Percentiles rank a stretch among this genome's conserved stretches.
Evolutionary conservation across 2,797 vertebrate genomes (phyloP).

Genomic region (Sylvia borin): DNA sequence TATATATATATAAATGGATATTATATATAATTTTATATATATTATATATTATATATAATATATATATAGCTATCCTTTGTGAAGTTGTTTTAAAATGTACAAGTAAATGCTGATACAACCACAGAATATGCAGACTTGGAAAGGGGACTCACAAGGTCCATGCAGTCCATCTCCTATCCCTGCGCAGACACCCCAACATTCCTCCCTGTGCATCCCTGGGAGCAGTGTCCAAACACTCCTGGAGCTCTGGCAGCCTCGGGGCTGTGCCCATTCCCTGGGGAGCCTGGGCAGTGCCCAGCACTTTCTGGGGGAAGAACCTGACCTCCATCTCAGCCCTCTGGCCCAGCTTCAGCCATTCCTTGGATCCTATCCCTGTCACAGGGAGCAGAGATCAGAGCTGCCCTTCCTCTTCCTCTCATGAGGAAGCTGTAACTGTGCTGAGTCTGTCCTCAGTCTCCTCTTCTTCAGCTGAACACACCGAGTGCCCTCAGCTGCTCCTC

Average conservation of each 20-base stretch:
- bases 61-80: background rate
- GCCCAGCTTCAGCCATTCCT: background rate
- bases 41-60: too few relatives aligned
- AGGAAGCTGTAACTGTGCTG: too few relatives aligned
- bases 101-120: background rate
- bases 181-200: background rate
- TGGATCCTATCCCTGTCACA: background rate
- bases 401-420: background rate
- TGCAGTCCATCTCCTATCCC: rapidly evolving
- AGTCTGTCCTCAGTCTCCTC: background rate
- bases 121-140: background rate
- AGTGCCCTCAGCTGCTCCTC: background rate
- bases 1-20: background rate
- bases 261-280: background rate
- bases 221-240: rapidly evolving
- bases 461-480: background rate
- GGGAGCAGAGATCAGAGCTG: background rate
- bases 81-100: background rate
- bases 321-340: background rate
- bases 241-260: background rate
- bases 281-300: background rate
- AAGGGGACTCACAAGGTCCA: rapidly evolving
- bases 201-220: background rate
- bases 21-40: background rate
- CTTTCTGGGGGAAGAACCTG: background rate